phyloP scores from a whole-genome alignment of 1,140 invertebrate genomes.

The Drosophila guanche region DNA sequence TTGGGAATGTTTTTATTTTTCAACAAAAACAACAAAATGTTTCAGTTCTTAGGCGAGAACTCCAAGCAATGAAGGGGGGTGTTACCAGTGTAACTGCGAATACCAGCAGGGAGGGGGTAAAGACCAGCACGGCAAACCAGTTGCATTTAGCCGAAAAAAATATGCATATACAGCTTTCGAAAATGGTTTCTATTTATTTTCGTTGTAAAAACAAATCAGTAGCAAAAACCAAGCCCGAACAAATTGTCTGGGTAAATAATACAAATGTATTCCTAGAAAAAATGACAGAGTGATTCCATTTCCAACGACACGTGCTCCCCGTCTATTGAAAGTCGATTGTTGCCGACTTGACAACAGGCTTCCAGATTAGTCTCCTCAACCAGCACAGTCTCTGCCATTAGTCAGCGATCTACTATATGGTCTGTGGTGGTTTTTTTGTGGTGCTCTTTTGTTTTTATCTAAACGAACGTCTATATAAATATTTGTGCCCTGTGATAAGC shows the following conservation, averaged over 20 bases:
- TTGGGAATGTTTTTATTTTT: slow-evolving; percentile 26
- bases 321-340: slow-evolving; percentile 16
- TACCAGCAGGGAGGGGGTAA: no score
- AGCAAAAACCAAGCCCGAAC: no score
- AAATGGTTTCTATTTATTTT: background rate
- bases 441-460: slow-evolving; percentile 39
- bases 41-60: slow-evolving; percentile 26
- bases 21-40: slow-evolving; percentile 22
- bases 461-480: slow-evolving; percentile 50
- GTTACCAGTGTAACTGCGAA: no score
- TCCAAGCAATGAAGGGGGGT: no score
- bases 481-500: slow-evolving; percentile 56
- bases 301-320: slow-evolving; percentile 31
- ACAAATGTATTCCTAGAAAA: slow-evolving; percentile 28
- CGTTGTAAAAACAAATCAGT: no score
- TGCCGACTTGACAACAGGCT: slow-evolving; percentile 35
- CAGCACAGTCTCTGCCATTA: slow-evolving; percentile 32
- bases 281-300: background rate
- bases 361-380: background rate
- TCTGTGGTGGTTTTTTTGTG: no score
- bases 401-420: slow-evolving; percentile 20
- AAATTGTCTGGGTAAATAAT: background rate
- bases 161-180: background rate
- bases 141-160: background rate
- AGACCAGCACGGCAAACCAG: background rate